Conservation (phyloP, 2,113 vertebrate species). For the Falco punctatus region DNA sequence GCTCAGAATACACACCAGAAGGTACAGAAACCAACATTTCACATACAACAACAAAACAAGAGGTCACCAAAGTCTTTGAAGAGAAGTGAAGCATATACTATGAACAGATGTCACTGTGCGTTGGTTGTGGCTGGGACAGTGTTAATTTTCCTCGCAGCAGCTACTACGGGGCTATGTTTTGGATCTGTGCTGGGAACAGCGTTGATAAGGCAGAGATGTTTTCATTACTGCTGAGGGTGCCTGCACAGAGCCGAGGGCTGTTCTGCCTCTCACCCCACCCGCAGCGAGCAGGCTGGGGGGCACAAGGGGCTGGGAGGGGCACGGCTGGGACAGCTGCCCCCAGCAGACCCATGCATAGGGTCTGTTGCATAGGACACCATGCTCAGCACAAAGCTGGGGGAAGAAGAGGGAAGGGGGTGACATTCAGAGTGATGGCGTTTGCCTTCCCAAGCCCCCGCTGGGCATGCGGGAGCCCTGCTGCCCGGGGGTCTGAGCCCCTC, state of each 20-base stretch:
- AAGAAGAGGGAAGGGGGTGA: neutral
- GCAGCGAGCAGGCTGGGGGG: no score
- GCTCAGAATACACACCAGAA: neutral
- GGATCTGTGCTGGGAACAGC: neutral
- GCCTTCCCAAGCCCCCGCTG: neutral
- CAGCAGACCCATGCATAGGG: neutral
- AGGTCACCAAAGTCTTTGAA: neutral
- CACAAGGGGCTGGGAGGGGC: no score
- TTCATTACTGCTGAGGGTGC: neutral
- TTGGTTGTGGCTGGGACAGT: neutral
- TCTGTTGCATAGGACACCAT: neutral
- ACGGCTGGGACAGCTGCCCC: neutral
- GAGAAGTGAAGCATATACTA: neutral
- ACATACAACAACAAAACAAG: neutral
- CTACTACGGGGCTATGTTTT: neutral
- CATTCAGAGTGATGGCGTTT: neutral
- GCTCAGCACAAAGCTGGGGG: neutral
- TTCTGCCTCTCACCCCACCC: no score
- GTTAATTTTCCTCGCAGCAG: neutral
- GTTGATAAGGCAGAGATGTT: neutral
- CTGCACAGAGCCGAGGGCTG: no score
- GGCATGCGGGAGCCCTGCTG: no score
- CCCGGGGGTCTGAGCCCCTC: no score
- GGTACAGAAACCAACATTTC: neutral
- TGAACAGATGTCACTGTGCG: neutral